Percentiles rank a stretch among this genome's conserved stretches.
These are phyloP conservation scores for Herpetotheres cachinnans DNA, from an alignment of 2,113 vertebrate species.

Conservation along the genomic window DNA sequence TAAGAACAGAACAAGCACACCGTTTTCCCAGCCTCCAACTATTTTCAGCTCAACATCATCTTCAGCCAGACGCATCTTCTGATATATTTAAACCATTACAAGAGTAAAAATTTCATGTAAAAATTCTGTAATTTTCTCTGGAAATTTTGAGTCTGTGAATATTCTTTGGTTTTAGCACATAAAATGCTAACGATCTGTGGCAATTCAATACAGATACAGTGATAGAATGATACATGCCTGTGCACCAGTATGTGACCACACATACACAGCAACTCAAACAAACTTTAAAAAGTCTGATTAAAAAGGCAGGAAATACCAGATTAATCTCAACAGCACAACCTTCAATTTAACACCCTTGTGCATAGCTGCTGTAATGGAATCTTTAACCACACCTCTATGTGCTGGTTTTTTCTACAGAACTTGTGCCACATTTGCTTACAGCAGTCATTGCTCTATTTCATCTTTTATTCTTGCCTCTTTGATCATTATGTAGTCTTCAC, in stretches of 20 bases:
- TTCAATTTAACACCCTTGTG: not conserved
- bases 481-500: not conserved
- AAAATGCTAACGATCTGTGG: not conserved
- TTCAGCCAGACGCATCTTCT: not conserved
- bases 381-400: not conserved
- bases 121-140: not conserved
- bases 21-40: not conserved
- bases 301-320: slow-evolving; percentile 15
- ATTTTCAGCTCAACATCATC: not conserved
- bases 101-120: not conserved
- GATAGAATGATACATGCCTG: not conserved
- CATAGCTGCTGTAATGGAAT: not conserved
- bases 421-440: not conserved
- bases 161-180: not conserved
- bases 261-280: not conserved
- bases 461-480: not conserved
- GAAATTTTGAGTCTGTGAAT: not conserved
- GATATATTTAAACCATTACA: not conserved
- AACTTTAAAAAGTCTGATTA: not conserved
- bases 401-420: not conserved
- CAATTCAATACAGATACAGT: not conserved
- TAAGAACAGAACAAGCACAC: not conserved
- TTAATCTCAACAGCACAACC: not conserved
- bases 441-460: not conserved
- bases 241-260: not conserved